Evolutionary conservation across 2,888 invertebrate species (phyloP).

Genomic region (Escarpia spicata): DNA sequence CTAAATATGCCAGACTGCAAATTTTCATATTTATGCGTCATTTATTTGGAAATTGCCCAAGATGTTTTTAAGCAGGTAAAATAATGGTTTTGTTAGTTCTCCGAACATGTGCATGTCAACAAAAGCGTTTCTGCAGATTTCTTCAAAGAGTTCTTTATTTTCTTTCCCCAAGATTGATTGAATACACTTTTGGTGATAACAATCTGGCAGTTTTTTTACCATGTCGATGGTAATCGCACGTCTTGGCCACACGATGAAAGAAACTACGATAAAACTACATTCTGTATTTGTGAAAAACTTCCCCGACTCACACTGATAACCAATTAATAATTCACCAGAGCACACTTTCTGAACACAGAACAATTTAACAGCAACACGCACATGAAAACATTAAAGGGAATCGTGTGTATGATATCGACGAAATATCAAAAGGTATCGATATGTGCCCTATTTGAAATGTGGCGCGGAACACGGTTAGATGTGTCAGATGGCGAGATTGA

Average conservation of each 20-base stretch:
- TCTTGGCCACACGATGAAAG: not conserved
- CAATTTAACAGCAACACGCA: not conserved
- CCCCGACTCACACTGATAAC: not conserved
- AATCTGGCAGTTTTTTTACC: not conserved
- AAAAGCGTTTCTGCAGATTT: not conserved
- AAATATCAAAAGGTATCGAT: not conserved
- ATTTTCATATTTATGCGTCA: not conserved
- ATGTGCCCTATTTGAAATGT: not conserved
- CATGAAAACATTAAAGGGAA: not conserved
- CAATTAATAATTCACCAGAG: not conserved
- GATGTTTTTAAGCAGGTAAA: not conserved
- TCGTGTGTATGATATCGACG: not conserved
- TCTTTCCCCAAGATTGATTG: constrained; percentile 1
- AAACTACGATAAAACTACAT: not conserved
- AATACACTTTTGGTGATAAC: not conserved
- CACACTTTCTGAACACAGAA: not conserved
- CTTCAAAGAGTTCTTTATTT: not conserved
- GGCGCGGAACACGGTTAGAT: not conserved
- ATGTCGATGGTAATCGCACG: not conserved
- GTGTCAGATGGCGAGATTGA: not conserved
- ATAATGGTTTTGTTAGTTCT: not conserved
- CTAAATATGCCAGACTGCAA: not conserved
- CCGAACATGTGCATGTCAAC: not conserved
- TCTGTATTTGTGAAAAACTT: not conserved
- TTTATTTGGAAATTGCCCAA: not conserved